Conservation (phyloP, 2,888 invertebrate species). For the Parthenolecanium corni region DNA sequence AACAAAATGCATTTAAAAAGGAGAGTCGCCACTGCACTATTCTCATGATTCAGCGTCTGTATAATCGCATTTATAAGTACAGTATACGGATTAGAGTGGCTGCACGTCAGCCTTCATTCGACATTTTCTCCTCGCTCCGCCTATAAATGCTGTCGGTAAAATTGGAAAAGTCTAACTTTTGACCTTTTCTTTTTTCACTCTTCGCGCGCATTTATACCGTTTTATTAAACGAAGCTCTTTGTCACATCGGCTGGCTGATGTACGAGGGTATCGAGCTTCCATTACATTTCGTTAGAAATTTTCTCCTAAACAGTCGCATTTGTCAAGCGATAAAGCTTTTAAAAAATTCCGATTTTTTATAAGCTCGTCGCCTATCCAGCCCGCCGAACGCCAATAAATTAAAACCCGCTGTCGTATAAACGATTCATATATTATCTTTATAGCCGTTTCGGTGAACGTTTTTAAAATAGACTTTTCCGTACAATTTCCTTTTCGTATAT, state of each 20-base stretch:
- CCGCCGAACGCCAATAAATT: slow-evolving; percentile 8
- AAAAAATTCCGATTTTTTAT: slow-evolving; percentile 13
- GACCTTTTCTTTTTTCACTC: no score
- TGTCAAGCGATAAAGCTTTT: slow-evolving; percentile 16
- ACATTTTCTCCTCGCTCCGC: no score
- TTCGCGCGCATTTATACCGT: no score
- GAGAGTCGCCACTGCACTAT: no score
- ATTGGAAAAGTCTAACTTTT: no score
- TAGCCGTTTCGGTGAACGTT: slow-evolving; percentile 16
- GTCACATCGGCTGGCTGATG: background rate
- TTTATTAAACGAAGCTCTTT: no score
- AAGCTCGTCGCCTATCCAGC: slow-evolving; percentile 16
- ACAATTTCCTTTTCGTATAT: slow-evolving; percentile 6
- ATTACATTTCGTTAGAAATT: slow-evolving; percentile 12
- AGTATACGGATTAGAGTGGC: no score
- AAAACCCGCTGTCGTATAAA: slow-evolving; percentile 15
- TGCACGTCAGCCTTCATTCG: no score
- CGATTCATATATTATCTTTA: slow-evolving; percentile 18
- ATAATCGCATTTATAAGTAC: no score
- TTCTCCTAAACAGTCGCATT: slow-evolving; percentile 1
- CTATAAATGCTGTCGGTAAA: no score
- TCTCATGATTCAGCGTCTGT: no score
- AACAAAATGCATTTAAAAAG: no score
- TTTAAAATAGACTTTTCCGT: slow-evolving; percentile 21
- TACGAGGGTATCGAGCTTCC: slow-evolving; percentile 8